These are phyloP conservation scores for Zeuzera pyrina DNA, from an alignment of 2,888 invertebrate genomes.

Conservation along the genomic window DNA sequence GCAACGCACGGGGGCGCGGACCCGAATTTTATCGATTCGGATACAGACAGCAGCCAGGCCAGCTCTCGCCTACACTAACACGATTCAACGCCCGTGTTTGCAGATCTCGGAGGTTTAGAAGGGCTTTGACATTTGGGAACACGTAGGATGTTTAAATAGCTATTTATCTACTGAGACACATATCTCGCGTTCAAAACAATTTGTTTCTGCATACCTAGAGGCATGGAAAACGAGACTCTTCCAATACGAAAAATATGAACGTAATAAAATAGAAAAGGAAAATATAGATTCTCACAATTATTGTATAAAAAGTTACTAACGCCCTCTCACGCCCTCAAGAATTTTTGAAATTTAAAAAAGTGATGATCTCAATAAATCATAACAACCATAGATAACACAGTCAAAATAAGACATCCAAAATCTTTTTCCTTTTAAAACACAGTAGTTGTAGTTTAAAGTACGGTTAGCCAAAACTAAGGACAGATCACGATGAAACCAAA, in stretches of 20 bases:
- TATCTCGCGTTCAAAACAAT: neutral
- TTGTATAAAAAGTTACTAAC: too few species aligned
- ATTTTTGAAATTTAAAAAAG: too few species aligned
- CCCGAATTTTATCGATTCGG: constrained; percentile 73
- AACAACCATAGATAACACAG: too few species aligned
- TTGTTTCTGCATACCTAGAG: neutral
- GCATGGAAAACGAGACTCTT: too few species aligned
- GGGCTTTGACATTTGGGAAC: constrained; percentile 60
- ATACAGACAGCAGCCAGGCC: constrained; percentile 66
- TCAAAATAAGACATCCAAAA: too few species aligned
- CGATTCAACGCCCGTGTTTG: constrained; percentile 67
- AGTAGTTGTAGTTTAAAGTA: too few species aligned
- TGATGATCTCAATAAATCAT: too few species aligned
- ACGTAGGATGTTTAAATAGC: constrained; percentile 40
- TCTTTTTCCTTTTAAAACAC: too few species aligned
- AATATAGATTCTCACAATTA: too few species aligned
- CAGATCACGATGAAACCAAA: constrained; percentile 48
- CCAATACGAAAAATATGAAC: too few species aligned
- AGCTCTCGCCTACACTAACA: constrained; percentile 62
- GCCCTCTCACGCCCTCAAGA: too few species aligned
- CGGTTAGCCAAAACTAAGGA: constrained; percentile 44
- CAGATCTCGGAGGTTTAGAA: constrained; percentile 62
- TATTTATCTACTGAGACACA: constrained; percentile 26
- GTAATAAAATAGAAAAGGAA: too few species aligned
- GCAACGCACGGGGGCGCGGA: constrained; percentile 63